These are phyloP conservation scores for Rhodeus uyekii DNA, from an alignment of 2,797 vertebrate species.

Conservation along the genomic window DNA sequence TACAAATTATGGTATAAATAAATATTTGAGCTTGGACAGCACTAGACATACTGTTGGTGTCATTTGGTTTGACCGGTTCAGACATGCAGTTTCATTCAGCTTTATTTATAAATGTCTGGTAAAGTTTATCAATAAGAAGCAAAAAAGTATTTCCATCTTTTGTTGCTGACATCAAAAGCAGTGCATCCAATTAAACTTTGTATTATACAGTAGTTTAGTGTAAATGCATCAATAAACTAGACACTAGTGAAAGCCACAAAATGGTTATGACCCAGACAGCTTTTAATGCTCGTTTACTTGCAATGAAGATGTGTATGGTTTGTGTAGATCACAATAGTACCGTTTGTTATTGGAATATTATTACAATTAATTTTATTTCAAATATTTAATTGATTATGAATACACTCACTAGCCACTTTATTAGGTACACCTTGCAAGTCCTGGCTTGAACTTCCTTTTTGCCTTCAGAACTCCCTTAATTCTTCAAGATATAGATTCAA, in stretches of 20 bases:
- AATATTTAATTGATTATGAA: not conserved
- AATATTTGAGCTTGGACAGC: conserved; percentile 27
- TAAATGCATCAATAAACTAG: not conserved
- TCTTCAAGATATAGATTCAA: not conserved
- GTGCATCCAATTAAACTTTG: not conserved
- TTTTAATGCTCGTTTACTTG: not conserved
- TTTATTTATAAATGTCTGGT: conserved; percentile 9
- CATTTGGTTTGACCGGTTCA: not conserved
- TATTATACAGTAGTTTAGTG: not conserved
- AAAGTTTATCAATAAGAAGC: not conserved
- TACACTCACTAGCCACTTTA: not conserved
- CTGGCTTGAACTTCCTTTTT: not conserved
- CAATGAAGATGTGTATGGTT: not conserved
- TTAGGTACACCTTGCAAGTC: not conserved
- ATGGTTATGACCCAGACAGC: not conserved
- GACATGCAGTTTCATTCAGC: not conserved
- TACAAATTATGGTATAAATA: conserved; percentile 23
- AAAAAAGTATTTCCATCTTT: not conserved
- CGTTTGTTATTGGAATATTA: not conserved
- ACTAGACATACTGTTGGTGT: not conserved
- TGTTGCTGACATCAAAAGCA: not conserved
- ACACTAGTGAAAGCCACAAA: not conserved
- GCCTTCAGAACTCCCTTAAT: not conserved
- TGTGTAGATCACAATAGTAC: not conserved
- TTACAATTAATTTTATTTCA: not conserved